Base-by-base conservation (phyloP, 2,888 invertebrate species). In the Amphipyra tragopoginis region DNA sequence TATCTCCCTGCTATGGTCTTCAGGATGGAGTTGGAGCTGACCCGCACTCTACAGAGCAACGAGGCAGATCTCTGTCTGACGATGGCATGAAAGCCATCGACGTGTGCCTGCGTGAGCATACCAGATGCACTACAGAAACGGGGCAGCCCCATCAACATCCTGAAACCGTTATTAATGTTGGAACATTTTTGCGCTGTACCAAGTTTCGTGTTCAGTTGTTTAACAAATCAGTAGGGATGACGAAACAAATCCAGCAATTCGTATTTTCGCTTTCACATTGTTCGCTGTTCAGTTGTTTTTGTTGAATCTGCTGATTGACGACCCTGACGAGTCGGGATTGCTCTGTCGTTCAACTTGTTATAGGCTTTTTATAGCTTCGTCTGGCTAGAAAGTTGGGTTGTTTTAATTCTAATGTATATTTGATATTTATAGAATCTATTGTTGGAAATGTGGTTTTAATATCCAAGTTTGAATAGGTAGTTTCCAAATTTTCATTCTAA, bases 191-290 rank as follows among this genome's bases (percentile, higher is more conserved):
- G 43, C 36, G 45, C 71, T 74, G 75, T 72, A 69, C 51, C 64
- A 51, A 21, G 50, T 75, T 64, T 45, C 29, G 40, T 47, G 57
- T 65, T 61, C 59, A 69, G 66, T 79, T 72, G 73, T 77, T 76
- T 71, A 71, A 80, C 79, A 83, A 85, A 84, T 84, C 84, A 80
- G 78, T 74, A 72, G 75, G 77, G 78, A 80, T 77, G 78, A 77
- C 79, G 75, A 79, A 81, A 84, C 81, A 80, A 80, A 84, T 81
- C 78, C 79, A 69, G 75, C 83, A 74, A 80, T 82, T 74, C 66
- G 80, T 75, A 79, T 75, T 73, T 73, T 74, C 68, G 65, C 55
- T 73, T 72, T 69, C 59, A 51, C 65, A 71, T 60, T 72, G 79
- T 71, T 75, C 71, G 65, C 43, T 48, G 65, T 75, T 66, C 60